Base-by-base conservation (phyloP, 2,797 vertebrate species). In the Sebastes baramenuke region DNA sequence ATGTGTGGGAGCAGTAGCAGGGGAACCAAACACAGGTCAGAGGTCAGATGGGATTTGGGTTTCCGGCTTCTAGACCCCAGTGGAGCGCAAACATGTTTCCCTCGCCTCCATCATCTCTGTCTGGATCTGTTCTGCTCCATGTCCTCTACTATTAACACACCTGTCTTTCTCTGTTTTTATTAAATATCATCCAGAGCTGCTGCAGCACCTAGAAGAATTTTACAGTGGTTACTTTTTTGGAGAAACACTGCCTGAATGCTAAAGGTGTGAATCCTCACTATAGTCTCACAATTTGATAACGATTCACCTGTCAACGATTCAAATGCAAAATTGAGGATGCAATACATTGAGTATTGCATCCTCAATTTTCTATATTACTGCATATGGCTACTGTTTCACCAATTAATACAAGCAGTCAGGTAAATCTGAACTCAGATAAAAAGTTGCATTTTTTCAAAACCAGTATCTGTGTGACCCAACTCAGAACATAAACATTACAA, bases 21-120 rank as follows among this genome's bases (percentile, higher is more conserved):
- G 25, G 80, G 77, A 90, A 89, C 88, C 87, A 89, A 81, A 79
- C 77, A 65, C 59, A 86, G 94, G 92, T 92, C 92, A 94, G 79
- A 90, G 93, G 91, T 95, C 86, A 83, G 55, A 32, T 77, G 83
- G 91, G 93, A 93, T 95, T 95, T 95, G 88, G 90, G 85, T 94
- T 95, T 95, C 95, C 92, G 90, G 89, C 88, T 86, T 93, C 85
- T 74, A 78, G 87, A 87, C 88, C 84, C 89, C 90, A 46, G 86
- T 80, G 81, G 92, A 90, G 83, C 87, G 85, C 82, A 87, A 89
- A 89, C 79, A 81, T 70, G 79, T 92, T 88, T 91, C 90, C 87
- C 75, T 91, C 83, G 66, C 79, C 72, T 80, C 87, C 75, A 72
- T 82, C 83, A 77, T 82, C 77, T 67, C 52, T 30, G 58, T 55